Evolutionary conservation across 1,140 invertebrate genomes (phyloP), one percentile per base, ranked within the genome.

Genomic region (Scylla paramamosain): DNA sequence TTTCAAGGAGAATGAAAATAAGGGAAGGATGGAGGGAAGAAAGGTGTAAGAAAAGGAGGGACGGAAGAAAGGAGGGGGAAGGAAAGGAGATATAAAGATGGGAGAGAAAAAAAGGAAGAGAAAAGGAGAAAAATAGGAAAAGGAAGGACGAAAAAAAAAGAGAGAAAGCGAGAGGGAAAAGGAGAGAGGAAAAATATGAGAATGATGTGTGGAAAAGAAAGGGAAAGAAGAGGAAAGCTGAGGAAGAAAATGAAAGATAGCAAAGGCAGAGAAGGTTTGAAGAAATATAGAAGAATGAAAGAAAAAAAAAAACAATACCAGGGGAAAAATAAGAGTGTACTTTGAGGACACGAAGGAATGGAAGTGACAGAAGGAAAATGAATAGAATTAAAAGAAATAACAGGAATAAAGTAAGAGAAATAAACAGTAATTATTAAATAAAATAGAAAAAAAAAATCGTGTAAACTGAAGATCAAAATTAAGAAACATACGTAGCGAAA

Each of bases 121-220:
- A 14, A 12, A 82, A 29, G 52, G 12, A 39, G 52, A 28, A 28
- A 59, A 92, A 28, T n/a, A 59, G 10, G 28, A 14, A 45, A 32
- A 77, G 91, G 77, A 52, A 28, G 52, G 77, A 82, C 4, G 12
- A 8, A 93, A 83, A 25, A 87, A 46, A 29, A 93, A 45, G 48
- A 12, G 48, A 93, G n/a, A 29, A 93, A 87, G 46, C 31, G 10
- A 87, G 45, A 28, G 87, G 32, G n/a, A 87, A 59, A 48, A 93
- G 31, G 6, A 28, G 16, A 86, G 46, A 84, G 67, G 25, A 28
- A 32, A 48, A 39, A 84, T 10, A 86, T 1, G 25, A 86, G 28
- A 82, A 16, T n/a, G n/a, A n/a, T 48, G 25, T 8, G 16, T 28
- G 46, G 31, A 52, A 91, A 52, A 29, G 52, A 77, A 10, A 29